Conservation (phyloP, 2,113 vertebrate genomes). For the Gnathonemus echidnorhynchus region DNA sequence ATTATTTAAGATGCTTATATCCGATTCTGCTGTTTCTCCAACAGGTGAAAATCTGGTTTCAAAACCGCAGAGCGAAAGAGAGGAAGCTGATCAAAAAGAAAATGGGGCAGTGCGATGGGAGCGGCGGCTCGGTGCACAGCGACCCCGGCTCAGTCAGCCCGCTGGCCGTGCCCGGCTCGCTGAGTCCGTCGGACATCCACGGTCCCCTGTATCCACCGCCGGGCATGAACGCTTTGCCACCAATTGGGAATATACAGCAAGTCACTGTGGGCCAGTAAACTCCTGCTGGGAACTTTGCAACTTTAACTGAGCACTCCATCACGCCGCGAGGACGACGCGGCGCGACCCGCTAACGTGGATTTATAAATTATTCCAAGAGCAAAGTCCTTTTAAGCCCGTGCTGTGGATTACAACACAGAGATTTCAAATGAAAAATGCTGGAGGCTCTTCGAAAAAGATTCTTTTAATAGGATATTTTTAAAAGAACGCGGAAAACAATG, state of each 20-base stretch:
- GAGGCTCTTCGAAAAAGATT: constrained; percentile 60
- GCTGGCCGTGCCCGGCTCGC: constrained; percentile 66
- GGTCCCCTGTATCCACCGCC: constrained; percentile 67
- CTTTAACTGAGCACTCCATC: constrained; percentile 64
- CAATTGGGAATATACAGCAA: constrained; percentile 77
- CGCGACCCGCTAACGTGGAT: constrained; percentile 33
- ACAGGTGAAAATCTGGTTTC: constrained; percentile 95
- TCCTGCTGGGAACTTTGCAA: constrained; percentile 39
- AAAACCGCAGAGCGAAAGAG: constrained; percentile 87
- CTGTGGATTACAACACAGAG: constrained; percentile 36
- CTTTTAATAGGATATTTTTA: constrained; percentile 65
- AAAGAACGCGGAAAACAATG: constrained; percentile 32
- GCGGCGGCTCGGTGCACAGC: constrained; percentile 76
- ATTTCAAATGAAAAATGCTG: constrained; percentile 51
- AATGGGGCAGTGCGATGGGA: constrained; percentile 80
- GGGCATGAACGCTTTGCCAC: constrained; percentile 70
- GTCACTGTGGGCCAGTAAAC: constrained; percentile 72
- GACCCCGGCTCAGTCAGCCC: constrained; percentile 88
- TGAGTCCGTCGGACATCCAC: constrained; percentile 66
- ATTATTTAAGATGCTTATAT: neutral
- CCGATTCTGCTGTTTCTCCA: neutral
- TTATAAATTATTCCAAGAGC: constrained; percentile 25
- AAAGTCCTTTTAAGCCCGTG: constrained; percentile 37
- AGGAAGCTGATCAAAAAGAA: constrained; percentile 92
- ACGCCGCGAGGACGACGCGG: constrained; percentile 47